Percentiles rank a stretch among this genome's conserved stretches.
Conservation (phyloP, 2,888 invertebrate species). For the Kryphioiulus occultus region DNA sequence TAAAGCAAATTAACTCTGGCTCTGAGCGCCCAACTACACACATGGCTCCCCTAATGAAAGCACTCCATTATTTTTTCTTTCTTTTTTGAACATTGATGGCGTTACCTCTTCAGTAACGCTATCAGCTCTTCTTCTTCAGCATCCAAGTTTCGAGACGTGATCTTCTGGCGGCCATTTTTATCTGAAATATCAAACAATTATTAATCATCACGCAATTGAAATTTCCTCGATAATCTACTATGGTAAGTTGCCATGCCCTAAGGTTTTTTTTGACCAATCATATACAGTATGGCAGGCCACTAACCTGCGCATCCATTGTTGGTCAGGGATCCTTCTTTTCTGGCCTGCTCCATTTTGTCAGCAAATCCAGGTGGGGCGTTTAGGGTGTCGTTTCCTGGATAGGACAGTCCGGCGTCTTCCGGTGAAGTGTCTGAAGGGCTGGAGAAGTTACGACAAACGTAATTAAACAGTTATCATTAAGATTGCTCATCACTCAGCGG, state of each 20-base stretch:
- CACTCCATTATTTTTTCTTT: neutral
- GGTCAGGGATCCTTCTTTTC: neutral
- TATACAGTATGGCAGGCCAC: neutral
- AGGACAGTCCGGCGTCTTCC: neutral
- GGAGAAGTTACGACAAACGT: neutral
- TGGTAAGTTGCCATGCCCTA: too few relatives aligned
- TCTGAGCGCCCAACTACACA: neutral
- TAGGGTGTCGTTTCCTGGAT: neutral
- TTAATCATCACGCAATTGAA: too few relatives aligned
- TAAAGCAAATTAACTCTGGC: neutral
- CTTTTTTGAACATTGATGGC: neutral
- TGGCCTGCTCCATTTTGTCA: constrained; percentile 30
- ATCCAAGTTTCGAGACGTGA: constrained; percentile 37
- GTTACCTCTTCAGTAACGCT: constrained; percentile 48
- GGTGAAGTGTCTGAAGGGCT: neutral
- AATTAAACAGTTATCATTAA: neutral
- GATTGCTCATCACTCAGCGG: neutral
- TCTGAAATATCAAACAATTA: constrained; percentile 11
- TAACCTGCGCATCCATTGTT: neutral
- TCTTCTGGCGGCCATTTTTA: neutral
- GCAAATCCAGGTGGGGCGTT: constrained; percentile 48
- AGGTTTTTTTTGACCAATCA: neutral
- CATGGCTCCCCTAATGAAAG: neutral
- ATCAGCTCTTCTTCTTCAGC: constrained; percentile 51
- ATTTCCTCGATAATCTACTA: too few relatives aligned